Evolutionary conservation across 2,888 invertebrate species (phyloP).

Genomic region (Leucozona laternaria): DNA sequence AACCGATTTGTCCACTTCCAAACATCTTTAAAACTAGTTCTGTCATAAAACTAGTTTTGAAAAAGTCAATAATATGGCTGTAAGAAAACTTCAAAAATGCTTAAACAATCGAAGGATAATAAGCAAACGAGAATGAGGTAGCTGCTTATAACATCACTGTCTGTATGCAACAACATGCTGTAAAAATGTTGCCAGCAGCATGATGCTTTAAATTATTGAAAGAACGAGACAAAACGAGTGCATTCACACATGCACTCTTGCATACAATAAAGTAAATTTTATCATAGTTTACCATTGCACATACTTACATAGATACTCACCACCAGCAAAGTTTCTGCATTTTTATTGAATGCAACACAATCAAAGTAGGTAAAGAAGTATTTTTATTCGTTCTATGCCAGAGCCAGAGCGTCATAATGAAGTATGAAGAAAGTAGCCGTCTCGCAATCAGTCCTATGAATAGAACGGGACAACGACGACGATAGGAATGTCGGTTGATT

Average conservation of each 20-base stretch:
- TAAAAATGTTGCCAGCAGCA: slow-evolving; percentile 59
- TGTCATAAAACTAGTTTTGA: too few species aligned
- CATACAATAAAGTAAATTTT: slow-evolving; percentile 53
- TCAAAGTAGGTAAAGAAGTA: slow-evolving; percentile 40
- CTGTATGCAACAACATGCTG: neutral
- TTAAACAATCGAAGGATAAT: too few species aligned
- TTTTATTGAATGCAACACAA: slow-evolving; percentile 57
- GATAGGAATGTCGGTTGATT: slow-evolving; percentile 73
- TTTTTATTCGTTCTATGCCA: slow-evolving; percentile 38
- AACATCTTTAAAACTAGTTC: too few species aligned
- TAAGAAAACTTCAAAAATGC: too few species aligned
- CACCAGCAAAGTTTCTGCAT: slow-evolving; percentile 42
- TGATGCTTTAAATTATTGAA: slow-evolving; percentile 42
- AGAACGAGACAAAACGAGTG: slow-evolving; percentile 62
- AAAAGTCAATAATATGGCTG: too few species aligned
- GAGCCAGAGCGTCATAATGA: slow-evolving; percentile 20
- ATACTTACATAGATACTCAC: neutral
- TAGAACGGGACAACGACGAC: slow-evolving; percentile 70
- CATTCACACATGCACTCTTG: slow-evolving; percentile 53
- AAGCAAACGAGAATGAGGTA: too few species aligned
- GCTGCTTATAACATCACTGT: slow-evolving; percentile 9
- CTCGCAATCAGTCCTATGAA: slow-evolving; percentile 69
- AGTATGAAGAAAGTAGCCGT: slow-evolving; percentile 52
- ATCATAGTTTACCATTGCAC: slow-evolving; percentile 43
- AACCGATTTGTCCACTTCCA: too few species aligned